Conservation (phyloP, 2,113 vertebrate genomes). For the Bostrychus sinensis region DNA sequence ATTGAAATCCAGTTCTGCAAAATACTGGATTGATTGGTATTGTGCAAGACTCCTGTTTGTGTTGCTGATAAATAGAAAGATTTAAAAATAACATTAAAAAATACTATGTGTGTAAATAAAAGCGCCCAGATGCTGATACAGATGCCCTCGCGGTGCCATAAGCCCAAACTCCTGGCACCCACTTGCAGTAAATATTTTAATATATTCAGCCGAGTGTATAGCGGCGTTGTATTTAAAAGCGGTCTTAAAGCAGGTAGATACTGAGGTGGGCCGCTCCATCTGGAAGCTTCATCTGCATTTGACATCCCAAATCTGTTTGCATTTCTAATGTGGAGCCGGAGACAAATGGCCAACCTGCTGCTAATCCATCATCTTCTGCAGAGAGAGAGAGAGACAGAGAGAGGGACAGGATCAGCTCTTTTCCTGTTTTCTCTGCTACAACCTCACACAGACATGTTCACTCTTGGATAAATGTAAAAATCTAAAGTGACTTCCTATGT, state of each 20-base stretch:
- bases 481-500: not conserved
- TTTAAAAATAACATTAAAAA: not conserved
- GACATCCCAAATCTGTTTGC: constrained; percentile 63
- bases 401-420: constrained; percentile 18
- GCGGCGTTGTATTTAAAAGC: not conserved
- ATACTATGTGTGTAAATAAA: not conserved
- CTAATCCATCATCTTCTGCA: constrained; percentile 65
- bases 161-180: not conserved
- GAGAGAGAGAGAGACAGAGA: not conserved
- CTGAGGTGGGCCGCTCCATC: constrained; percentile 30
- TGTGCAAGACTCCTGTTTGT: not conserved
- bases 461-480: not conserved
- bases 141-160: not conserved
- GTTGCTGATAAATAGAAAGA: not conserved
- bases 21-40: not conserved
- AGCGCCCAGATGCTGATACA: not conserved
- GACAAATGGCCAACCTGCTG: constrained; percentile 64
- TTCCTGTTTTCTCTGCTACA: constrained; percentile 7
- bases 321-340: constrained; percentile 59
- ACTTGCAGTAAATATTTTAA: not conserved
- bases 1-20: too few species aligned
- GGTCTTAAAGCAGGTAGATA: constrained; percentile 17
- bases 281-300: constrained; percentile 39
- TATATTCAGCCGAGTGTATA: not conserved
- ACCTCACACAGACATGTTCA: not conserved